Percentiles rank a stretch among this genome's conserved stretches.
Evolutionary conservation across 2,888 invertebrate genomes (phyloP).

Genomic region (Ditula angustiorana): DNA sequence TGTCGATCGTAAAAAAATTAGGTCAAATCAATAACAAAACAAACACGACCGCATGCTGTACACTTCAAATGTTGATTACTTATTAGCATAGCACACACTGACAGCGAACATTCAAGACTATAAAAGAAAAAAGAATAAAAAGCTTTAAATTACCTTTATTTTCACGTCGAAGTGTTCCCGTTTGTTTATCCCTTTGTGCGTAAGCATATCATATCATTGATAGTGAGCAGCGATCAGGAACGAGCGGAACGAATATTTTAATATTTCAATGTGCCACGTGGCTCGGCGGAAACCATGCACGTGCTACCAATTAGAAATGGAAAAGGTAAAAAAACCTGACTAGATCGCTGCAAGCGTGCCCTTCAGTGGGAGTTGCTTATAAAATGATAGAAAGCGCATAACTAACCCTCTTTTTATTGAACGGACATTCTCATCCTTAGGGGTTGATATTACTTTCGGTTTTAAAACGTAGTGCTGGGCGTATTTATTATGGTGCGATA

Average conservation of each 20-base stretch:
- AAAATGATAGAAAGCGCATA: conserved; percentile 56
- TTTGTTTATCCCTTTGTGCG: conserved; percentile 52
- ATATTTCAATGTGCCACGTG: conserved; percentile 78
- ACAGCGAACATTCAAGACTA: conserved; percentile 5
- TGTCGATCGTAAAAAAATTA: conserved; percentile 4
- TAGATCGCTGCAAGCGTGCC: conserved; percentile 61
- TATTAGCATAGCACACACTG: conserved; percentile 24
- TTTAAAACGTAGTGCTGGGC: conserved; percentile 25
- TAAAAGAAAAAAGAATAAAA: neutral
- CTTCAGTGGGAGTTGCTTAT: conserved; percentile 58
- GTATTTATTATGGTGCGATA: neutral
- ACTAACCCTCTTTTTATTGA: conserved; percentile 46
- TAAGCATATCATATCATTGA: conserved; percentile 57
- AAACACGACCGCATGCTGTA: conserved; percentile 3
- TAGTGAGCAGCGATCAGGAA: conserved; percentile 53
- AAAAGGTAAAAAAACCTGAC: conserved; percentile 64
- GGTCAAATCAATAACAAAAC: conserved; percentile 34
- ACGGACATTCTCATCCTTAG: conserved; percentile 35
- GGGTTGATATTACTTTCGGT: conserved; percentile 26
- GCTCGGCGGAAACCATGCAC: conserved; percentile 77
- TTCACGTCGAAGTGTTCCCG: conserved; percentile 64
- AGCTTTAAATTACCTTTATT: conserved; percentile 62
- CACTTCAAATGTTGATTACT: conserved; percentile 27
- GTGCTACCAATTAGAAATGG: conserved; percentile 81
- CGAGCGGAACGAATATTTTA: conserved; percentile 74